Percentiles rank a stretch among this genome's conserved stretches.
These are phyloP conservation scores for Drosophila putrida DNA, from an alignment of 2,888 invertebrate genomes.

Conservation along the genomic window DNA sequence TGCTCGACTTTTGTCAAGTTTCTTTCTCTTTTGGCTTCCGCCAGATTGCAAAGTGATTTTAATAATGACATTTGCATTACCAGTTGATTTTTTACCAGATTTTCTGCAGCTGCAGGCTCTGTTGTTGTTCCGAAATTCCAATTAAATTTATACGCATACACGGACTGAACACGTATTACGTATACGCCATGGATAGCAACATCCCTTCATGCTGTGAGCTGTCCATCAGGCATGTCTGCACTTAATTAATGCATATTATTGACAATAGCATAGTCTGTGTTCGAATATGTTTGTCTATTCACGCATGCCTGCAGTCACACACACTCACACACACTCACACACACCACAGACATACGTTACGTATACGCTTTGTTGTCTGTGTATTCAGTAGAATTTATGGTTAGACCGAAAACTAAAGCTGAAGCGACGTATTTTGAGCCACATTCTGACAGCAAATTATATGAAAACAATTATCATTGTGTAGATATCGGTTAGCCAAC, in stretches of 20 bases:
- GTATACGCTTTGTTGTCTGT: constrained; percentile 66
- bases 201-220: constrained; percentile 11
- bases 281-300: constrained; percentile 68
- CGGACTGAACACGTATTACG: constrained; percentile 30
- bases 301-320: constrained; percentile 59
- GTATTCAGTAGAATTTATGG: constrained; percentile 64
- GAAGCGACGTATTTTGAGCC: constrained; percentile 48
- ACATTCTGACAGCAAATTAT: constrained; percentile 60
- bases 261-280: constrained; percentile 67
- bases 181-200: constrained; percentile 29
- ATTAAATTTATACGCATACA: constrained; percentile 63
- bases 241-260: constrained; percentile 79
- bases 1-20: constrained; percentile 23
- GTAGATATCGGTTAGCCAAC: constrained; percentile 40
- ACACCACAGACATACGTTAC: constrained; percentile 43
- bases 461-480: constrained; percentile 71
- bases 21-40: constrained; percentile 31
- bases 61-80: constrained; percentile 60
- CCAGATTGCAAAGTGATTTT: constrained; percentile 43
- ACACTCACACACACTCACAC: constrained; percentile 19
- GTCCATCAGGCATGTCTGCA: constrained; percentile 62
- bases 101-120: constrained; percentile 2
- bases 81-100: constrained; percentile 8
- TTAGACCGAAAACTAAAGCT: constrained; percentile 61
- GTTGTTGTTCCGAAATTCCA: constrained; percentile 56